A percentile compares a stretch with the other conserved stretches of the same genome.
Evolutionary conservation across 2,797 vertebrate species (phyloP).

Genomic region (Echiichthys vipera): DNA sequence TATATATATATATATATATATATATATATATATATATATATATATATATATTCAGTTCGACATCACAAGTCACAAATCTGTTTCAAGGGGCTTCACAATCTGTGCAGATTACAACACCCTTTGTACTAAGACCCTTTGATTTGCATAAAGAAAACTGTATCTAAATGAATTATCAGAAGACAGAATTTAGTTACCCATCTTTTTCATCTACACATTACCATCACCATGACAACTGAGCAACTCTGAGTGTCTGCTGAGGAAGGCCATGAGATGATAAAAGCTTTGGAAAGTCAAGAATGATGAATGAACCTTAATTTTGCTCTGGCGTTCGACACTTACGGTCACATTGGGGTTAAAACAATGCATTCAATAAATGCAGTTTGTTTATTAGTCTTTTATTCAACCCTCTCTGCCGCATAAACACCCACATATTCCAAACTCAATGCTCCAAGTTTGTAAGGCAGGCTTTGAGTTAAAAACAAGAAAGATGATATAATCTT

Average conservation of each 20-base stretch:
- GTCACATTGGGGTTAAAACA: constrained; percentile 2
- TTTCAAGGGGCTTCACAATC: not conserved
- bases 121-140: not conserved
- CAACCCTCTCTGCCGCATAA: not conserved
- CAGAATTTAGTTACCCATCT: too few relatives aligned
- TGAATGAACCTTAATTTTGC: not conserved
- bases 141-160: not conserved
- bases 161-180: not conserved
- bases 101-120: not conserved
- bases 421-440: not conserved
- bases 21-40: too few relatives aligned
- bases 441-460: not conserved
- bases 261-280: not conserved
- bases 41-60: too few relatives aligned
- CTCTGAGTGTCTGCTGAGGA: not conserved
- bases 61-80: not conserved
- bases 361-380: not conserved
- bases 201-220: not conserved
- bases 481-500: not conserved
- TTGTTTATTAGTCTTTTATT: not conserved
- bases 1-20: not conserved
- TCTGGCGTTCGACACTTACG: not conserved
- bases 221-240: not conserved
- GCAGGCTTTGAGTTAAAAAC: not conserved
- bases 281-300: not conserved